Percentiles rank a stretch among this genome's conserved stretches.
phyloP scores from a whole-genome alignment of 2,888 invertebrate genomes.

The Sarcophaga subvicina region DNA sequence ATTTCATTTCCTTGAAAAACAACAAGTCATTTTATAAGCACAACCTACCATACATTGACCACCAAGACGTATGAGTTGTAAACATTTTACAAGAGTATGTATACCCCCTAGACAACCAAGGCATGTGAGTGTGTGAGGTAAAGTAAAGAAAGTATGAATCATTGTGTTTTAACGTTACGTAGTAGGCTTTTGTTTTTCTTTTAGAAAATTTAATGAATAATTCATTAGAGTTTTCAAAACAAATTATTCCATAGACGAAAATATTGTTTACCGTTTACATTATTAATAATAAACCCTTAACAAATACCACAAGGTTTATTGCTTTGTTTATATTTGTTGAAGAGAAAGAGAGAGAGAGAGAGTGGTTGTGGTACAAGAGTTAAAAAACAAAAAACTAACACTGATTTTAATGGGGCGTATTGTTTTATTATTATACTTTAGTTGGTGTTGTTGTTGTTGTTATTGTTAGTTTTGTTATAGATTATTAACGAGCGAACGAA shows the following conservation, averaged over 20 bases:
- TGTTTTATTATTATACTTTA: background rate
- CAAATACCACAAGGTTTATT: conserved; percentile 4
- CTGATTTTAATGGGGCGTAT: conserved; percentile 17
- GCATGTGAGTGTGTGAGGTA: background rate
- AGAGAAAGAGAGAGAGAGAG: background rate
- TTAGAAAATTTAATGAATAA: conserved; percentile 16
- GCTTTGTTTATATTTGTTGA: conserved; percentile 4
- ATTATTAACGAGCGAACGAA: conserved; percentile 38
- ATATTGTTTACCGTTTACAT: conserved; percentile 16
- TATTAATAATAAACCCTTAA: conserved; percentile 14
- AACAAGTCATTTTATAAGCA: background rate
- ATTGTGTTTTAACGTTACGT: background rate
- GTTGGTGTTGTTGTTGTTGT: background rate
- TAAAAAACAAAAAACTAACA: background rate
- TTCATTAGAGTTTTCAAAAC: conserved; percentile 19
- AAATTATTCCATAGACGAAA: conserved; percentile 7
- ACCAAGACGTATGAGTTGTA: background rate
- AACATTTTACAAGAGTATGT: background rate
- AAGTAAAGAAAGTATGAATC: background rate
- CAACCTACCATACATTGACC: background rate
- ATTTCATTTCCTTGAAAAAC: background rate
- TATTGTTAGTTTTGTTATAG: background rate
- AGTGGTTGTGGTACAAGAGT: background rate
- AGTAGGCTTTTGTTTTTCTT: background rate
- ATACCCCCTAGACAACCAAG: background rate